Base-by-base conservation (phyloP, 2,888 invertebrate species). In the Patella ulyssiponensis region DNA sequence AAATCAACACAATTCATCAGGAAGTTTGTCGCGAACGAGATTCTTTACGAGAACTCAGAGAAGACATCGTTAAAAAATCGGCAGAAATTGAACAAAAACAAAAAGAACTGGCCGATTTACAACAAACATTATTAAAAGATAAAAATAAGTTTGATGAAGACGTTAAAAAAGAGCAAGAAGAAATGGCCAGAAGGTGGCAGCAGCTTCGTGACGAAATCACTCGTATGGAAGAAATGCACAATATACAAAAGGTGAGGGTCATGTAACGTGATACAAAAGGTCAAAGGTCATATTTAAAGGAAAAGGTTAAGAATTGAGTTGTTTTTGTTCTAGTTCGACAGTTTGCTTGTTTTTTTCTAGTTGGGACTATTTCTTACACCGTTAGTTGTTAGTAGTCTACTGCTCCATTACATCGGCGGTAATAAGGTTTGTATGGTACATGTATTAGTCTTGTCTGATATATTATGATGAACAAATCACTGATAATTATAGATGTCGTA, bases 171-270 rank as follows among this genome's bases (percentile, higher is more conserved):
- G 88, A 88, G 76, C 85, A 84, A 27, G 87, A 86, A 73, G 89
- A 89, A 72, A 85, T 89, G 17, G 83, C 86, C 74, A 83, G 89
- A n/a, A 87, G 87, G 73, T 89, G 89, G 89, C 88, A 88, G 78
- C 87, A 89, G 75, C 83, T 89, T 44, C 79, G 87, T 53, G 89
- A 89, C 80, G 89, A 89, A 80, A 87, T 88, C 69, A 80, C 85
- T 20, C 81, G 88, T 51, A 88, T 89, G 88, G 89, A 89, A 78
- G 88, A 88, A 73, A 77, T 88, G 74, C 87, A 88, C 79, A 85
- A 87, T 77, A 84, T 87, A 51, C 89, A 89, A 81, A 86, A 88
- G 86, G 89, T 89, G 78, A 77, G 74, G 44, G 9, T n/a, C 15
- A 44, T n/a, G 12, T 44, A 14, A 53, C n/a, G n/a, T 73, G 20